A percentile compares a stretch with the other conserved stretches of the same genome.
Conservation (phyloP, 2,797 vertebrate species). For the Alca torda region DNA sequence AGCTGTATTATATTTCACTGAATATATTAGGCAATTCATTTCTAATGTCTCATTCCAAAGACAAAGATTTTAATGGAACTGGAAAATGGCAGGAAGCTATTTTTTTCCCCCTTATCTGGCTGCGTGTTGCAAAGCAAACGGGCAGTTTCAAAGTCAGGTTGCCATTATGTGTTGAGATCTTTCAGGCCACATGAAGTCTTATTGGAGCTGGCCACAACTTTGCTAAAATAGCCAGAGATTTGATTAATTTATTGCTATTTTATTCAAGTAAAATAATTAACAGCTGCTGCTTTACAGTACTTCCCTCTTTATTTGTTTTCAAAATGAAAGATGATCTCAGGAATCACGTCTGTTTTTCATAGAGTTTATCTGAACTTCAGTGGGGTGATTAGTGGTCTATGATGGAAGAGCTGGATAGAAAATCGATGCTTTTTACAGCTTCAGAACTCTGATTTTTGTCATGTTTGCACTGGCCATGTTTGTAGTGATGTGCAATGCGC, state of each 20-base stretch:
- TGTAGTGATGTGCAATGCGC: background rate
- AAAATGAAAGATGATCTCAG: background rate
- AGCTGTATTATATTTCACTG: constrained; percentile 21
- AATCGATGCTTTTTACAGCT: background rate
- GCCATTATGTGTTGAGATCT: background rate
- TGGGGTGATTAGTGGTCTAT: background rate
- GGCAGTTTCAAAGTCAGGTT: background rate
- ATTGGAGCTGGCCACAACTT: background rate
- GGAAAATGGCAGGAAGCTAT: background rate
- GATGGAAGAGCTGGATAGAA: background rate
- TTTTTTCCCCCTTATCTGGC: background rate
- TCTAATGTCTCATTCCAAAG: constrained; percentile 27
- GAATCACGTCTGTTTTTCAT: background rate
- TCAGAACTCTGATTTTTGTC: background rate
- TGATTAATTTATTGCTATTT: background rate
- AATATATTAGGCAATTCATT: constrained; percentile 47
- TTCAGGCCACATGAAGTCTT: background rate
- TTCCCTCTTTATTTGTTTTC: background rate
- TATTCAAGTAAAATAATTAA: background rate
- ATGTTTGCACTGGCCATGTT: background rate
- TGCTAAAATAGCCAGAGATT: background rate
- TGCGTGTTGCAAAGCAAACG: background rate
- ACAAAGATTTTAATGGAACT: constrained; percentile 52
- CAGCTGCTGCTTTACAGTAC: background rate
- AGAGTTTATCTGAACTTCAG: background rate